These are phyloP conservation scores for Tuta absoluta DNA, from an alignment of 2,888 invertebrate genomes.

Conservation along the genomic window DNA sequence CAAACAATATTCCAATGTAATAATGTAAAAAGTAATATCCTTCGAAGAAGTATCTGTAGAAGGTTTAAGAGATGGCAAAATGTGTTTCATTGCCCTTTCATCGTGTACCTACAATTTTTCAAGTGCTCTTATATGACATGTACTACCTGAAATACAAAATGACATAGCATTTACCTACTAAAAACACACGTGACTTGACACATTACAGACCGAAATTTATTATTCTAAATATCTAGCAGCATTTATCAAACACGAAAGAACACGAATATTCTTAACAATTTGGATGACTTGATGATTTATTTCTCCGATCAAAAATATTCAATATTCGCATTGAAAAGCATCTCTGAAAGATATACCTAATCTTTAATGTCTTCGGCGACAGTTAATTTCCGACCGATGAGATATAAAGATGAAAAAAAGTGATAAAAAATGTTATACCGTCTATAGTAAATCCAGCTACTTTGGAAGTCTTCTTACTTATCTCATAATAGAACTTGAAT, in stretches of 20 bases:
- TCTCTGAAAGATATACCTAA: not conserved
- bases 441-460: not conserved
- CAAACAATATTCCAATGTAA: no score
- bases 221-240: no score
- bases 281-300: not conserved
- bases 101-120: no score
- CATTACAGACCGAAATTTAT: no score
- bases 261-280: not conserved
- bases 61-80: no score
- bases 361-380: constrained; percentile 17
- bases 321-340: not conserved
- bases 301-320: not conserved
- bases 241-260: not conserved
- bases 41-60: no score
- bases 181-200: no score
- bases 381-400: constrained; percentile 25
- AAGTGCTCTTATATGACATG: no score
- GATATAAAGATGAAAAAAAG: constrained; percentile 13
- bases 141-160: not conserved
- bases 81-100: no score
- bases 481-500: no score
- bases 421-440: not conserved
- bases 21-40: no score
- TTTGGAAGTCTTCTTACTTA: no score
- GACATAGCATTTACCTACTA: not conserved